phyloP scores from a whole-genome alignment of 2,888 invertebrate genomes.

The Ectemnius lituratus region DNA sequence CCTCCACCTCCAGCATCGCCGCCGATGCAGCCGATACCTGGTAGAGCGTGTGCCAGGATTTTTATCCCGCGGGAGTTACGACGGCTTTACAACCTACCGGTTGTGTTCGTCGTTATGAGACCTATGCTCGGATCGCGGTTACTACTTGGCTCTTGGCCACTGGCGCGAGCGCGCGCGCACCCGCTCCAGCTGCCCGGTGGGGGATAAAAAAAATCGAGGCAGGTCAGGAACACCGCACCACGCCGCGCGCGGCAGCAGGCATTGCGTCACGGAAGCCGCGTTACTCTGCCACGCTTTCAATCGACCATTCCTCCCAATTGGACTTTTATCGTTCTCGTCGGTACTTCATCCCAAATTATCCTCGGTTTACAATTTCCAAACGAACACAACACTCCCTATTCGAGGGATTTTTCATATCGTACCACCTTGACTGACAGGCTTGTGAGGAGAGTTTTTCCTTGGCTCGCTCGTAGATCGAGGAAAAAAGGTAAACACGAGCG shows the following conservation, averaged over 20 bases:
- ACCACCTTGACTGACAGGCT: too few relatives aligned
- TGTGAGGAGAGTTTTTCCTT: too few relatives aligned
- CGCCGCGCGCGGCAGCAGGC: constrained; percentile 17
- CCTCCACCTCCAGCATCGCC: constrained; percentile 32
- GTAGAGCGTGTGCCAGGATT: constrained; percentile 70
- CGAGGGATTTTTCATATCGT: too few relatives aligned
- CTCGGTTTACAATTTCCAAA: background rate
- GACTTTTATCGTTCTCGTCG: constrained; percentile 8
- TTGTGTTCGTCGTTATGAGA: constrained; percentile 61
- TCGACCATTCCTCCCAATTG: constrained; percentile 28
- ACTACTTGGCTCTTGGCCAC: constrained; percentile 45
- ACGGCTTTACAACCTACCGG: constrained; percentile 64
- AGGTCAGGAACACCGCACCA: constrained; percentile 58
- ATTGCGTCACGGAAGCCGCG: constrained; percentile 54
- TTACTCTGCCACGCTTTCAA: constrained; percentile 34
- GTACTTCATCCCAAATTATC: background rate
- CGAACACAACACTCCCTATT: background rate
- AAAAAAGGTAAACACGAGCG: constrained; percentile 24
- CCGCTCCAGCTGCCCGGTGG: constrained; percentile 26
- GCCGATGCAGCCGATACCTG: constrained; percentile 38
- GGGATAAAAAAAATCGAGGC: constrained; percentile 57
- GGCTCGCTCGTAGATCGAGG: background rate
- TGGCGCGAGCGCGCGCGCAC: constrained; percentile 23
- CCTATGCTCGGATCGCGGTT: constrained; percentile 57
- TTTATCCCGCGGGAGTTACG: constrained; percentile 70